Conservation (phyloP, 1,140 invertebrate genomes). For the Meteorus sp. region DNA sequence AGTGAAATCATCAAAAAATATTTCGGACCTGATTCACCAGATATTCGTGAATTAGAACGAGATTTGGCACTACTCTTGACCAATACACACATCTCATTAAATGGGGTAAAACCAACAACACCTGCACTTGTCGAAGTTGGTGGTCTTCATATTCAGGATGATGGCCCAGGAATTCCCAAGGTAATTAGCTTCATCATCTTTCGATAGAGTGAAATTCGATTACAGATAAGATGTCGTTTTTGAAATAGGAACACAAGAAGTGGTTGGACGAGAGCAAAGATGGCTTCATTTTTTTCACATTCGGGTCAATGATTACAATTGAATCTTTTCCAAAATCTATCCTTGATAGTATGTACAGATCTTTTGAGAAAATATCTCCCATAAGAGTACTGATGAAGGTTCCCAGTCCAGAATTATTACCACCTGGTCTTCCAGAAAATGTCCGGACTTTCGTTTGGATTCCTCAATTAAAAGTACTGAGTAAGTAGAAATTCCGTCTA, state of each 20-base stretch:
- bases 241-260: no score
- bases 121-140: conserved; percentile 63
- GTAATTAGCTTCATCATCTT: no score
- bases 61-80: conserved; percentile 60
- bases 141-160: conserved; percentile 60
- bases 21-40: conserved; percentile 49
- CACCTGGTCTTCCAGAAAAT: conserved; percentile 60
- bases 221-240: no score
- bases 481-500: conserved; percentile 52
- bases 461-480: conserved; percentile 66
- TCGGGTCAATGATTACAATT: conserved; percentile 64
- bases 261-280: no score
- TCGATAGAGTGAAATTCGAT: no score
- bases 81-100: conserved; percentile 62
- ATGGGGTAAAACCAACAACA: conserved; percentile 53
- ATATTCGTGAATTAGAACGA: conserved; percentile 50
- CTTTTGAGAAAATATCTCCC: conserved; percentile 38
- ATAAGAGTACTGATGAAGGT: conserved; percentile 44
- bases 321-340: conserved; percentile 52
- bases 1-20: conserved; percentile 45
- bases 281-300: no score
- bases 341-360: conserved; percentile 35
- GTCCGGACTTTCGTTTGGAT: conserved; percentile 66
- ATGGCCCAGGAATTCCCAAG: conserved; percentile 29
- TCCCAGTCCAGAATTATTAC: conserved; percentile 33